Base-by-base conservation (phyloP, 2,113 vertebrate species). In the Numida meleagris region DNA sequence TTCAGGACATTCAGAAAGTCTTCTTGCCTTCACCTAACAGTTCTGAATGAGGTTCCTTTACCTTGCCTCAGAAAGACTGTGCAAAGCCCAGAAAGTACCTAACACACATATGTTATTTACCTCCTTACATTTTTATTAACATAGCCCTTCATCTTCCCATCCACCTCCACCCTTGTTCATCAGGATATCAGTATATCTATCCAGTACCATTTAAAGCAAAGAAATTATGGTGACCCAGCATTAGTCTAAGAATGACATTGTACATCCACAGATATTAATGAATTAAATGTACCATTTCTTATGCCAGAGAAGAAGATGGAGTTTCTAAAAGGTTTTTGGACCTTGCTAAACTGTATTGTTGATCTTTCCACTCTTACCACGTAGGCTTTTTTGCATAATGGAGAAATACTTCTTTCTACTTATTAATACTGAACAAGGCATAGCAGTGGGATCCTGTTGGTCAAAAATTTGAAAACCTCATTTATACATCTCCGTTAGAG, bases 91-190 rank as follows among this genome's bases (percentile, higher is more conserved):
- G 6, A 19, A 42, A 57, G 27, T 15, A 27, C 27, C 17, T 50
- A 13, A 59, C 0, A 0, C 9, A 3, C 15, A 57, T 42, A 36
- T 14, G 4, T 4, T 40, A 15, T 27, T 77, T 55, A 23, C 63
- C 42, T 48, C 16, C 38, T 91, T 15, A 38, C 25, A 23, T 24
- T 51, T 88, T 43, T 67, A 31, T 9, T 21, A 68, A 19, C 12
- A 68, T 12, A 2, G 17, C 55, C n/a, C 7, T 40, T 36, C 23
- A 61, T 51, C 55, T 24, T 62, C 57, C 23, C 33, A 73, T 29
- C 33, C 34, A n/a, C 25, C 34, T 86, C 17, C 16, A 9, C 53
- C 14, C 12, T 57, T 57, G 38, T 53, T 57, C 50, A 36, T 42
- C 34, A 34, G 7, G 67, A 73, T 48, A n/a, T 8, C 24, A 75